Conservation (phyloP, 2,797 vertebrate genomes). For the Microctenopoma stevenorrisi region DNA sequence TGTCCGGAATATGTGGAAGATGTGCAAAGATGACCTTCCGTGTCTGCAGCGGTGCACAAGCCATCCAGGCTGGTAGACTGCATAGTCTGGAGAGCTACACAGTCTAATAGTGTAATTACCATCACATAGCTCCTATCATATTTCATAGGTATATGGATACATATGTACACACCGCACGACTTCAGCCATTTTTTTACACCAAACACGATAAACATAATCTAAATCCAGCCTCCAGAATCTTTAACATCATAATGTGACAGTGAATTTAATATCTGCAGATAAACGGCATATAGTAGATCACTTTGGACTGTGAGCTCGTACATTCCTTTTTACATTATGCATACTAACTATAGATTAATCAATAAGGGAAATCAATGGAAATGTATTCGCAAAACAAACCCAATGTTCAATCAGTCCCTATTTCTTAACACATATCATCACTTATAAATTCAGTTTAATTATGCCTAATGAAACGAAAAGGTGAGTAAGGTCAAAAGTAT, state of each 20-base stretch:
- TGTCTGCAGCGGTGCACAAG: slow-evolving; percentile 2
- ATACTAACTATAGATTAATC: not conserved
- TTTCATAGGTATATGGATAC: not conserved
- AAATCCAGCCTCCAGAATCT: too few species aligned
- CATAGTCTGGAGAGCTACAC: too few species aligned
- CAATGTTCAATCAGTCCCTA: not conserved
- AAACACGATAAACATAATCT: too few species aligned
- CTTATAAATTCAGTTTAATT: not conserved
- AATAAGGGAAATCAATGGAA: not conserved
- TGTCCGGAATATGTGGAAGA: not conserved
- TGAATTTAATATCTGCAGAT: not conserved
- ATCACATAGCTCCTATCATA: too few species aligned
- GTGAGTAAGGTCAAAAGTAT: not conserved
- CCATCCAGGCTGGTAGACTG: not conserved
- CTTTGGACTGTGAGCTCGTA: not conserved
- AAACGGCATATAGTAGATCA: too few species aligned
- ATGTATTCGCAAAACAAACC: not conserved
- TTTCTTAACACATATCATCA: not conserved
- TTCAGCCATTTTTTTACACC: too few species aligned
- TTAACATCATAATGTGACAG: not conserved
- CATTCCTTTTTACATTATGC: not conserved
- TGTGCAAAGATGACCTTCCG: slow-evolving; percentile 32
- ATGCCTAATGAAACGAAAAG: not conserved
- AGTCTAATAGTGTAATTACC: too few species aligned
- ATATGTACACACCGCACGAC: too few species aligned